phyloP scores from a whole-genome alignment of 1,140 invertebrate genomes.

The Calliphora vicina region DNA sequence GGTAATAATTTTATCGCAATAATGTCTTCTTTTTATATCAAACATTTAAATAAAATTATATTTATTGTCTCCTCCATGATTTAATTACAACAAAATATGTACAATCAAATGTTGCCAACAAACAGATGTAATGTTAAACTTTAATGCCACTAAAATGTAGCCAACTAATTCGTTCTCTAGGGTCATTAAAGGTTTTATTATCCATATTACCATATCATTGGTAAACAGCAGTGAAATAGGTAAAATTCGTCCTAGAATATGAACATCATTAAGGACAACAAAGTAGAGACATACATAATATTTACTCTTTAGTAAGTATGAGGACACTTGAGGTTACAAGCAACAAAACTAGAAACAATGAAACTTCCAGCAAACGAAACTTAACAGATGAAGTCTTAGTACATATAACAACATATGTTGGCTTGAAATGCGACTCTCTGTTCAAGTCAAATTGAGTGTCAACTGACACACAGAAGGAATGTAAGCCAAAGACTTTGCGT shows the following conservation, averaged over 20 bases:
- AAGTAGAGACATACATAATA: background rate
- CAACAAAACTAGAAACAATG: background rate
- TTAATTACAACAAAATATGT: no score
- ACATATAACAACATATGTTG: background rate
- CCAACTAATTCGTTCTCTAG: no score
- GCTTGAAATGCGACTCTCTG: slow-evolving; percentile 16
- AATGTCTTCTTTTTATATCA: no score
- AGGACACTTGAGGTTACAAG: slow-evolving; percentile 6
- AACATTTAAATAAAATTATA: no score
- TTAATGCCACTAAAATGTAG: no score
- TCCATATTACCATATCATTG: slow-evolving; percentile 8
- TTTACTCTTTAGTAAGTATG: no score
- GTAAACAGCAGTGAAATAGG: background rate
- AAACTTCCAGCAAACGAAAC: background rate
- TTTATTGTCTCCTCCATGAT: no score
- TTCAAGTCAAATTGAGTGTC: slow-evolving; percentile 24
- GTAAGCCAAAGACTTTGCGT: background rate
- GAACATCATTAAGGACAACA: background rate
- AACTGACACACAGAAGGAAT: background rate
- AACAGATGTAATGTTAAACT: no score
- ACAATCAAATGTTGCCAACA: no score
- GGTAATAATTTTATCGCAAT: no score
- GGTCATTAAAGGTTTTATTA: background rate
- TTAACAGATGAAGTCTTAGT: background rate
- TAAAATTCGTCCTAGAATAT: background rate